Evolutionary conservation across 2,888 invertebrate species (phyloP).

Genomic region (Lasioglossum villosulum): DNA sequence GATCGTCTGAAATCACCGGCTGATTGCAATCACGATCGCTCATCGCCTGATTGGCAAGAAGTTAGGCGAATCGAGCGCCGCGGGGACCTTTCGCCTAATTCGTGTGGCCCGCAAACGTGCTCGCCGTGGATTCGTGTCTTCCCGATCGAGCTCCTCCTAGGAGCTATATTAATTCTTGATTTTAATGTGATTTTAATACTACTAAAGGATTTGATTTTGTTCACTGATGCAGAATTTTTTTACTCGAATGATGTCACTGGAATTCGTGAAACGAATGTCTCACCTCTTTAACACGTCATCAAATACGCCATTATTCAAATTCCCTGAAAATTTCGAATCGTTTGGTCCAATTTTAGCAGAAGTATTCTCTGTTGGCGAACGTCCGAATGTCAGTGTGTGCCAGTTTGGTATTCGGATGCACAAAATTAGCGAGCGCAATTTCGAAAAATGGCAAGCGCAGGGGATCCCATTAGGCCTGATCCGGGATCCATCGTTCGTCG

Average conservation of each 20-base stretch:
- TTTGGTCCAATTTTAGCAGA: not conserved
- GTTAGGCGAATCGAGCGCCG: conserved; percentile 22
- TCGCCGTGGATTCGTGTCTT: not conserved
- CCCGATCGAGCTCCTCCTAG: not conserved
- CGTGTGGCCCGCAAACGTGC: not conserved
- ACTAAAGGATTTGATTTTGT: not conserved
- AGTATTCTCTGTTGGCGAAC: not conserved
- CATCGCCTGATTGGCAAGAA: conserved; percentile 50
- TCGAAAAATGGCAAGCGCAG: not conserved
- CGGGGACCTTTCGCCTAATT: not conserved
- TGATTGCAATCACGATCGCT: conserved; percentile 48
- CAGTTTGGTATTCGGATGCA: not conserved
- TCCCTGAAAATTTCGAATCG: not conserved
- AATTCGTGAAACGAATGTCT: no score
- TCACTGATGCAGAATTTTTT: no score
- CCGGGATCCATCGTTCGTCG: conserved; percentile 34
- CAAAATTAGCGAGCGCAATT: not conserved
- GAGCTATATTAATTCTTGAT: not conserved
- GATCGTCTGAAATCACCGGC: conserved; percentile 40
- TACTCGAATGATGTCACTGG: no score
- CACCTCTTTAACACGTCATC: no score
- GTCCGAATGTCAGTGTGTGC: not conserved
- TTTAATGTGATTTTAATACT: not conserved
- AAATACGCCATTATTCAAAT: no score
- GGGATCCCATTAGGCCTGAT: conserved; percentile 31